A percentile compares a stretch with the other conserved stretches of the same genome.
Conservation (phyloP, 2,888 invertebrate genomes). For the Tolmerus cingulatus region DNA sequence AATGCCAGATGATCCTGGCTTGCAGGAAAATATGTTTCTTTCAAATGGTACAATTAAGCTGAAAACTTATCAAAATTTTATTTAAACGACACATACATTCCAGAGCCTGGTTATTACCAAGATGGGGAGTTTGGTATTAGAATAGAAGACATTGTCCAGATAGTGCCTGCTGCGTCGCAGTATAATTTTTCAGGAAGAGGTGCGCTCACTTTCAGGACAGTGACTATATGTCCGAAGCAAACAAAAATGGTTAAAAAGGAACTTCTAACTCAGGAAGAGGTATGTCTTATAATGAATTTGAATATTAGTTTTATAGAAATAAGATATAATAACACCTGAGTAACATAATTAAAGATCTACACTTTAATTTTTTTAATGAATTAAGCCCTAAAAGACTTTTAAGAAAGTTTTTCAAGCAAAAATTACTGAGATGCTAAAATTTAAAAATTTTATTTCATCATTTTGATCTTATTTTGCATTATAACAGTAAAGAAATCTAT, state of each 20-base stretch:
- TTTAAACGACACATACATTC: not conserved
- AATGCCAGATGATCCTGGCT: constrained; percentile 71
- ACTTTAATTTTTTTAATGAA: not conserved
- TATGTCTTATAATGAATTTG: constrained; percentile 54
- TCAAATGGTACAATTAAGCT: constrained; percentile 66
- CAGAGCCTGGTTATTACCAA: constrained; percentile 92
- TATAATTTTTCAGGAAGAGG: constrained; percentile 74
- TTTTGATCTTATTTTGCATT: not conserved
- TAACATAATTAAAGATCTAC: too few relatives aligned
- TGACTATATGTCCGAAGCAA: constrained; percentile 92
- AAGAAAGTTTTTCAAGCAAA: too few relatives aligned
- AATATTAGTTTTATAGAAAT: too few relatives aligned
- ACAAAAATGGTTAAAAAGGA: constrained; percentile 81
- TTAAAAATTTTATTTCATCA: too few relatives aligned
- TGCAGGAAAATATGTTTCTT: constrained; percentile 76
- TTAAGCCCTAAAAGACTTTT: not conserved
- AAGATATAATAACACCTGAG: too few relatives aligned
- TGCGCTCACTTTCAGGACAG: constrained; percentile 85
- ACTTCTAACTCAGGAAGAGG: constrained; percentile 81
- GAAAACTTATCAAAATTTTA: not conserved
- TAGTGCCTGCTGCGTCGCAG: constrained; percentile 67
- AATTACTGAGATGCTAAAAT: too few relatives aligned
- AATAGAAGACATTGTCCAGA: constrained; percentile 84
- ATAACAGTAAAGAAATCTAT: not conserved
- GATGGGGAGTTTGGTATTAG: constrained; percentile 86